Base-by-base conservation (phyloP, 2,113 vertebrate species). In the Nematolebias whitei region DNA sequence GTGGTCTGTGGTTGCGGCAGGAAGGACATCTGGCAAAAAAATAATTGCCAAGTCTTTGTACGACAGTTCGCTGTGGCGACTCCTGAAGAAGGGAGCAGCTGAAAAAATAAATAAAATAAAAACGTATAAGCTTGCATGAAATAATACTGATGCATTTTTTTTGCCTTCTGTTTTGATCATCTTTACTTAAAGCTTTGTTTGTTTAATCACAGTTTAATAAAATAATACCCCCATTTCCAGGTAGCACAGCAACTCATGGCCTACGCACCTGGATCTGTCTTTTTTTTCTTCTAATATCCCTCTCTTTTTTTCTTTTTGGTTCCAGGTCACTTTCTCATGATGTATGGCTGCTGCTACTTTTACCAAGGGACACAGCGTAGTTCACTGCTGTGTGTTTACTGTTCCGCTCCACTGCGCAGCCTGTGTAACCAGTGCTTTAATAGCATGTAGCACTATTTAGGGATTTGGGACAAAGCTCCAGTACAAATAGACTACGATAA, bases 241-340 rank as follows among this genome's bases (percentile, higher is more conserved):
- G n/a, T 20, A 24, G 38, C 45, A 16, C 68, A 68, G 66, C 56
- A 76, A 49, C 18, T 10, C 54, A 18, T 19, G 66, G 29, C 18
- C 58, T 59, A 52, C 76, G 75, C 79, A 82, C 71, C 26, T 65
- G 20, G 20, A 44, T 38, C 53, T 14, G 38, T n/a, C 40, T 26
- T 39, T 54, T 60, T 60, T 76, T 5, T 35, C 9, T 10, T 35
- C 10, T 35, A 8, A 2, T 35, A 4, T 35, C 9, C 32, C 32
- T 8, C 9, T 10, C 9, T 10, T 35, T 53, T 14, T 49, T 14
- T 50, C 35, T 39, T 54, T 60, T 60, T 74, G 68, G 83, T 79
- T 86, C 41, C 72, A 82, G 84, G 77, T 84, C 79, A 82, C n/a
- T 78, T 78, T 80, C 52, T 58, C 71, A 41, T 90, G 87, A 90